These are phyloP conservation scores for Caradrina clavipalpis DNA, from an alignment of 2,888 invertebrate species.

Conservation along the genomic window DNA sequence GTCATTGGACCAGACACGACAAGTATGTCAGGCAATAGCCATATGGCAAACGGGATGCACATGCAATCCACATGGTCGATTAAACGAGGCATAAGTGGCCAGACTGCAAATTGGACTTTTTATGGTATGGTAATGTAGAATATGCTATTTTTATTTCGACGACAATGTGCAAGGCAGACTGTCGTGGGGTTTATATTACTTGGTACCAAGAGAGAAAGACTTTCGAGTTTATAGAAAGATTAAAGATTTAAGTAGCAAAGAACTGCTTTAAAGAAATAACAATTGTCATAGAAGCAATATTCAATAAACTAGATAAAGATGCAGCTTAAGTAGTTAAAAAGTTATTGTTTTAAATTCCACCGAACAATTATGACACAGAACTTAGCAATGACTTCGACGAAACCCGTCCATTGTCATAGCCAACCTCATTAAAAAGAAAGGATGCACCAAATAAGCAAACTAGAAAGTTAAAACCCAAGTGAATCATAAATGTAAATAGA, in stretches of 20 bases:
- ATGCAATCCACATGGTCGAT: conserved; percentile 45
- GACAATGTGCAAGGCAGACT: neutral
- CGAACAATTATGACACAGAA: conserved; percentile 24
- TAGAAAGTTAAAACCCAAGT: conserved; percentile 57
- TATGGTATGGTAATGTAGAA: conserved; percentile 39
- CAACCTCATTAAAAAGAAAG: conserved; percentile 57
- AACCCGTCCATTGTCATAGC: conserved; percentile 22
- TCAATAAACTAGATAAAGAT: neutral
- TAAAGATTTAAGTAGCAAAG: neutral
- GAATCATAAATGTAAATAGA: conserved; percentile 44
- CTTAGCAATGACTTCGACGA: conserved; percentile 20
- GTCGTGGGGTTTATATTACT: neutral
- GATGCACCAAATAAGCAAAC: conserved; percentile 51
- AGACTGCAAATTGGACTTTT: conserved; percentile 37
- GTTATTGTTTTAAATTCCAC: conserved; percentile 4
- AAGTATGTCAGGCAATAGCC: conserved; percentile 35
- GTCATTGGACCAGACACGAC: conserved; percentile 21
- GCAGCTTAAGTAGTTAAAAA: conserved; percentile 2
- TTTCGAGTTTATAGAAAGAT: neutral
- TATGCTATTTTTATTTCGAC: conserved; percentile 20
- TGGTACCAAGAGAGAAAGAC: neutral
- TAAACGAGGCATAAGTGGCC: conserved; percentile 34
- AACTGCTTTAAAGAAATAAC: neutral
- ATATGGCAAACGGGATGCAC: conserved; percentile 35
- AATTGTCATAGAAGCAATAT: neutral